Evolutionary conservation across 1,140 invertebrate species (phyloP).

Genomic region (Drosophila cardini): DNA sequence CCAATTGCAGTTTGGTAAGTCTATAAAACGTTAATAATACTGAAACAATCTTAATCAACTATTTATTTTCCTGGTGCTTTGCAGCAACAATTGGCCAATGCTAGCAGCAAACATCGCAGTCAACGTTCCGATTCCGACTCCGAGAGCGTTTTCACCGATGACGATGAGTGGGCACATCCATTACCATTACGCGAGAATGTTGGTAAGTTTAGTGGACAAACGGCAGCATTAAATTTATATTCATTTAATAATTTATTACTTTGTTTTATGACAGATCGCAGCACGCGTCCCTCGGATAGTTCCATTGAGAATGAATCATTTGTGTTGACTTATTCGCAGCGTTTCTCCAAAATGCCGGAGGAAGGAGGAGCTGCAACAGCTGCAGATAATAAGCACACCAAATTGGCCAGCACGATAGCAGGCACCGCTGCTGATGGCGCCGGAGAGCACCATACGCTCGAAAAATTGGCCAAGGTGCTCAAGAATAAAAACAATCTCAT

Average conservation of each 20-base stretch:
- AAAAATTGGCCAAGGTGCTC: constrained; percentile 71
- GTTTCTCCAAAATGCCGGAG: constrained; percentile 86
- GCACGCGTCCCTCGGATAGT: constrained; percentile 85
- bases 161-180: constrained; percentile 86
- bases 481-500: constrained; percentile 83
- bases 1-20: constrained; percentile 75
- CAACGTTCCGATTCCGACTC: constrained; percentile 86
- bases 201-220: constrained; percentile 48
- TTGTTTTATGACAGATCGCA: constrained; percentile 63
- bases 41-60: neutral
- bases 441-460: constrained; percentile 62
- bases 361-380: constrained; percentile 66
- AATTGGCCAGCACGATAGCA: constrained; percentile 25
- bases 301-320: constrained; percentile 87
- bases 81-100: constrained; percentile 69
- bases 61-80: constrained; percentile 3
- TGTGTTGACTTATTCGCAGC: constrained; percentile 86
- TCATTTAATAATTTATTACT: neutral
- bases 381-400: constrained; percentile 22
- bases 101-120: constrained; percentile 45
- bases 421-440: constrained; percentile 76
- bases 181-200: constrained; percentile 79
- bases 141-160: constrained; percentile 87
- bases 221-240: neutral
- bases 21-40: too few species aligned